These are phyloP conservation scores for Pseudopipra pipra DNA, from an alignment of 2,113 vertebrate species.

Conservation along the genomic window DNA sequence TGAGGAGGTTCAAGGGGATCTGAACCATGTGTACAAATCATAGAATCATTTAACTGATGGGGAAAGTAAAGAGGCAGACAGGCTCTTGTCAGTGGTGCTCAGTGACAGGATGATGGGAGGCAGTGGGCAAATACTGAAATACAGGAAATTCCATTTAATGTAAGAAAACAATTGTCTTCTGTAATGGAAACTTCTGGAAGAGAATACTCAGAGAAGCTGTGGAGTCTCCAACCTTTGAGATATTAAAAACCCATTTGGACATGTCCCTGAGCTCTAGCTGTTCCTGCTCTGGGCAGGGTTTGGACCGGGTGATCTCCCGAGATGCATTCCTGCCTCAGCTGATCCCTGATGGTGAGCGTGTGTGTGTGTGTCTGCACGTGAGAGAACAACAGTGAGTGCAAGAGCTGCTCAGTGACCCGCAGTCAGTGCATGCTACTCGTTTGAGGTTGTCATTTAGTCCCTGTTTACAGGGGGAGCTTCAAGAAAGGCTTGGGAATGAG, in stretches of 20 bases:
- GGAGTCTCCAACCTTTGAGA: not conserved
- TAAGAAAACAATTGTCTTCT: not conserved
- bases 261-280: not conserved
- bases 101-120: not conserved
- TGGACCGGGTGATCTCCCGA: too few species aligned
- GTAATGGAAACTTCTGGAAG: not conserved
- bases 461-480: not conserved
- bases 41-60: not conserved
- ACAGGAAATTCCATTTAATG: not conserved
- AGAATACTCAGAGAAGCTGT: not conserved
- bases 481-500: not conserved
- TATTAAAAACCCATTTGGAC: not conserved
- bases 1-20: not conserved
- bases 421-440: not conserved
- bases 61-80: not conserved
- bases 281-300: not conserved
- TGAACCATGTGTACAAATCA: not conserved
- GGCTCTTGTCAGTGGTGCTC: not conserved
- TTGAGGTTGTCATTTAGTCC: not conserved
- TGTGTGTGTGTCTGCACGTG: rapidly evolving
- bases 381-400: not conserved
- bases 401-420: not conserved
- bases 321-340: not conserved
- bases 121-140: not conserved
- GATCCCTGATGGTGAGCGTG: rapidly evolving